Evolutionary conservation across 2,113 vertebrate species (phyloP), one percentile per base, ranked within the genome.

Genomic region (Paramormyrops kingsleyae): DNA sequence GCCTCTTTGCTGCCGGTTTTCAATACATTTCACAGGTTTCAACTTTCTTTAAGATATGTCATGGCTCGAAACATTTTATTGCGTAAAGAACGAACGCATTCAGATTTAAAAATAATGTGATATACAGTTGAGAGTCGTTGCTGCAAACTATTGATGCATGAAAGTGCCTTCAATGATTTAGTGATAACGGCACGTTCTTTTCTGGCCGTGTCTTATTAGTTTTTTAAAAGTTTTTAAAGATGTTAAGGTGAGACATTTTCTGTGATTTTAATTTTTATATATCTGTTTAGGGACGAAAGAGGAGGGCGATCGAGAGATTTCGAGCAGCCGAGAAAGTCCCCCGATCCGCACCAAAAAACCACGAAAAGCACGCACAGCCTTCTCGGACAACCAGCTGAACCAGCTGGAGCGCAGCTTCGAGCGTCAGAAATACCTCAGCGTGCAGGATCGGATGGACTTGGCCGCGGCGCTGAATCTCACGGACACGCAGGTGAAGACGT

Each of bases 371-470:
- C 95, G 99, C 88, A 99, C 99, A 50, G 99, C 99, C 89, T 99
- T 99, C 92, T 98, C 99, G 0, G 99, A 99, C 95, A 98, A 99
- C 91, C 99, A 99, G 92, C 97, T 99, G 91, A 99, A 99, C 93
- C 98, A 99, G 92, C 95, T 99, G 94, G 98, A 99, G 95, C 95
- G 98, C 49, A 99, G 98, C 95, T 99, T 99, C 92, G 98, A 99
- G 96, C 94, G 98, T 80, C 98, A 99, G 92, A 99, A 99, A 94
- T 99, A 99, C 94, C 96, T 99, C 95, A 99, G 98, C 50, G 98
- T 99, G 89, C 98, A 99, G 94, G 98, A 99, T 95, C 97, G 98
- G 93, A 99, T 99, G 98, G 98, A 99, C 94, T 95, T 99, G 94
- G 98, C 98, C 0, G 98, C 98, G 13, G 97, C 98, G 0, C 97